Base-by-base conservation (phyloP, 2,797 vertebrate species). In the Spinus olivaceus region DNA sequence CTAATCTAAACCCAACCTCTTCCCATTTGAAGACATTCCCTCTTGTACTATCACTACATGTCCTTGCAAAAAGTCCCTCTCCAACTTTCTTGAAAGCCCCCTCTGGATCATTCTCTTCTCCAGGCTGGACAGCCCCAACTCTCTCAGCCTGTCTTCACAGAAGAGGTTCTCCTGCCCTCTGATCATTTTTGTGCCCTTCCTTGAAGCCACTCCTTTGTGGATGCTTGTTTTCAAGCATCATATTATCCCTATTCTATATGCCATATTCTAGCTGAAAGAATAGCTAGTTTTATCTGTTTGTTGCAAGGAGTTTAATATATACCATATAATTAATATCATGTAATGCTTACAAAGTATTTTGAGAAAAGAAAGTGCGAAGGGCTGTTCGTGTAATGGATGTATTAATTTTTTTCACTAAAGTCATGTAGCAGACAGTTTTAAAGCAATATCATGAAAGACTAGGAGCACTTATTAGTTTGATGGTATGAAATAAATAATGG, bases 401-500 rank as follows among this genome's bases (percentile, higher is more conserved):
- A 44, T 76, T 71, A 49, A 11, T 80, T 95, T 93, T 83, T 83
- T 77, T 82, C 50, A 20, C 56, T 37, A 35, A 67, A 86, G 16
- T 69, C 53, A 59, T 60, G 63, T 19, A 73, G 23, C 32, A 73
- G 50, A 47, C 23, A 81, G 21, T 53, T 86, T 63, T 72, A 81
- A 95, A 86, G 57, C 50, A 78, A 20, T 65, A 67, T 65, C 10
- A 4, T 67, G 89, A 79, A 86, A 90, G 63, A 81, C 61, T 59
- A 65, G 19, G 2, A 86, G 9, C 37, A 77, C 33, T 92, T 87
- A 86, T 5, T 90, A 56, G 50, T 91, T 82, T 66, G 54, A 81
- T 61, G 25, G 41, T 53, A 73, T 56, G n/a, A 79, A 92, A 90
- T 84, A 86, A 88, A 88, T 81, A 93, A 96, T 79, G 21, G 47